Evolutionary conservation across 2,113 vertebrate species (phyloP).

Genomic region (Gymnobelideus leadbeateri): DNA sequence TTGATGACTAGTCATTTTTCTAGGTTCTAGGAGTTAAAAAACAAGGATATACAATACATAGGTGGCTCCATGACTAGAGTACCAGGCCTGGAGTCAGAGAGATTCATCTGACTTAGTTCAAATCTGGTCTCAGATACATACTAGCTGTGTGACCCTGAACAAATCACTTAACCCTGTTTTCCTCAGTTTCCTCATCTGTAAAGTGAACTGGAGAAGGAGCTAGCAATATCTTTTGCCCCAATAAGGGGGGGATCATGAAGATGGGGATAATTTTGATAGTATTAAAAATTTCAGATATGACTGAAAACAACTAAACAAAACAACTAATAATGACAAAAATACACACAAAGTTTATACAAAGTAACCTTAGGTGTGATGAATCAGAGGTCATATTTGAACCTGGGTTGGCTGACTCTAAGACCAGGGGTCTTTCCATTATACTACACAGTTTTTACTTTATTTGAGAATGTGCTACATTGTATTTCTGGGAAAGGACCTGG

Average conservation of each 20-base stretch:
- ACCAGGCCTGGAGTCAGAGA: background rate
- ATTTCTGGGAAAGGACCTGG: background rate
- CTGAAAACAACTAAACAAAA: background rate
- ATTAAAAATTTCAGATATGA: no score
- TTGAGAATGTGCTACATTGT: background rate
- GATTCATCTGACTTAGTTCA: background rate
- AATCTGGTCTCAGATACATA: background rate
- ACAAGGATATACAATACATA: background rate
- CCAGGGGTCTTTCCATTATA: background rate
- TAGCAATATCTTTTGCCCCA: no score
- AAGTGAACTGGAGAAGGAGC: background rate
- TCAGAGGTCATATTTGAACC: background rate
- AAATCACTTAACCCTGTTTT: background rate
- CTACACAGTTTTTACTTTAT: background rate
- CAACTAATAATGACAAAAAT: background rate
- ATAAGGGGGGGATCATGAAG: no score
- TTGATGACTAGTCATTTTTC: background rate
- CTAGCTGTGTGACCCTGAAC: background rate
- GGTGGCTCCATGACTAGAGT: background rate
- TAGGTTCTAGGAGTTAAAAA: background rate
- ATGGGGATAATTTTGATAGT: no score
- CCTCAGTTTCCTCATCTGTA: background rate
- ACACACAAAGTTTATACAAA: background rate
- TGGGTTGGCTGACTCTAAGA: background rate
- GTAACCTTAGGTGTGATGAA: background rate